Conservation (phyloP, 2,113 vertebrate genomes). For the Heloderma charlesbogerti region DNA sequence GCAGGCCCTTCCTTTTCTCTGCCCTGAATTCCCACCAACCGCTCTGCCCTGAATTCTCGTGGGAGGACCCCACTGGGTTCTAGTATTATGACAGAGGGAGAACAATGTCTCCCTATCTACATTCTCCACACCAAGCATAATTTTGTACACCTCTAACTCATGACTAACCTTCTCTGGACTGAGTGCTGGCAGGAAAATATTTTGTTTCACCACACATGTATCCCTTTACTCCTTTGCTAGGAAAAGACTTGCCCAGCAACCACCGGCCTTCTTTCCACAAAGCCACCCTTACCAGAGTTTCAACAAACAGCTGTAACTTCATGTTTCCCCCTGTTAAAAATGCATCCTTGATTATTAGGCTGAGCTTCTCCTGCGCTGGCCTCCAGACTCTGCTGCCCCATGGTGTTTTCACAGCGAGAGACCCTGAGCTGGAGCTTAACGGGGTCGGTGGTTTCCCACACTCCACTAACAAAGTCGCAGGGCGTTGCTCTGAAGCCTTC, state of each 20-base stretch:
- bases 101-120: too few relatives aligned
- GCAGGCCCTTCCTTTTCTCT: too few relatives aligned
- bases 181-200: background rate
- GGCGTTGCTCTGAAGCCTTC: conserved; percentile 6
- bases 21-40: too few relatives aligned
- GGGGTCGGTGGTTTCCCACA: conserved; percentile 20
- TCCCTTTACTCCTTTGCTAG: background rate
- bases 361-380: background rate
- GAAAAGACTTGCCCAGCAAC: background rate
- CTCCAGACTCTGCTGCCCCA: background rate
- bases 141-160: too few relatives aligned
- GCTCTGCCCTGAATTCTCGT: too few relatives aligned
- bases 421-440: conserved; percentile 26
- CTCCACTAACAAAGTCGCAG: conserved; percentile 35
- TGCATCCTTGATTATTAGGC: conserved; percentile 31
- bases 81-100: too few relatives aligned
- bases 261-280: conserved; percentile 27
- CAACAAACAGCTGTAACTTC: conserved; percentile 22
- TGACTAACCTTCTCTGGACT: background rate
- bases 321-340: conserved; percentile 29
- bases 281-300: conserved; percentile 22
- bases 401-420: conserved; percentile 35
- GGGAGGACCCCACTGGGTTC: too few relatives aligned
- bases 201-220: conserved; percentile 16
- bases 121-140: too few relatives aligned